These are phyloP conservation scores for Caenorhabditis brenneri DNA, from an alignment of 1,140 invertebrate species.

Conservation along the genomic window DNA sequence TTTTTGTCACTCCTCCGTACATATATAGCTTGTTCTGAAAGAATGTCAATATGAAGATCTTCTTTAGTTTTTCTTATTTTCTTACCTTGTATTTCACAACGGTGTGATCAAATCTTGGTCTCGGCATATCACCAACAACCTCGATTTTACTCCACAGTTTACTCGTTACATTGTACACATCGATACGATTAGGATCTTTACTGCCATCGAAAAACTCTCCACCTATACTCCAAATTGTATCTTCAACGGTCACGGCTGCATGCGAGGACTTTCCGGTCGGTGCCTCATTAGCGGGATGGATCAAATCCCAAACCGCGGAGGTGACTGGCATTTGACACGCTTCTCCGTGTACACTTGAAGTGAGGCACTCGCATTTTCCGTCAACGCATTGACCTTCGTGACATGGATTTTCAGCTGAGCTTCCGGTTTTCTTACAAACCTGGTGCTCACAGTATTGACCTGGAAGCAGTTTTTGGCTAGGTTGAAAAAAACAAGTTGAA, in stretches of 20 bases:
- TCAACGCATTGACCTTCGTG: conserved; percentile 43
- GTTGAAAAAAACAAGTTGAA: no score
- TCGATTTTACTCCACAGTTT: conserved; percentile 42
- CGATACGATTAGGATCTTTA: conserved; percentile 35
- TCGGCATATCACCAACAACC: conserved; percentile 47
- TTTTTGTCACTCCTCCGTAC: conserved; percentile 66
- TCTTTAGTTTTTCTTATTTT: neutral
- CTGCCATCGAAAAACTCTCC: conserved; percentile 48
- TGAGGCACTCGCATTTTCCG: conserved; percentile 56
- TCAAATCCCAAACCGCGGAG: conserved; percentile 58
- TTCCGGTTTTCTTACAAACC: conserved; percentile 47
- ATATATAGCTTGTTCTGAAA: conserved; percentile 64
- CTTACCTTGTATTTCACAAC: conserved; percentile 65
- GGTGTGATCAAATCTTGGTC: conserved; percentile 66
- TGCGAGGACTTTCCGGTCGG: conserved; percentile 62
- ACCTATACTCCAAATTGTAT: conserved; percentile 64
- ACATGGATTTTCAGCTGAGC: conserved; percentile 55
- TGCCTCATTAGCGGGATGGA: conserved; percentile 9
- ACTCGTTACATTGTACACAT: conserved; percentile 54
- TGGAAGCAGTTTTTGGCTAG: neutral
- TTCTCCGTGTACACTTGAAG: conserved; percentile 50
- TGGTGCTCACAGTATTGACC: conserved; percentile 58
- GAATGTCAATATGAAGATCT: neutral
- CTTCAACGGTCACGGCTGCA: conserved; percentile 57
- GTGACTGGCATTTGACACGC: conserved; percentile 55